Conservation (phyloP, 2,888 invertebrate genomes). For the Drosophila flavopinicola region DNA sequence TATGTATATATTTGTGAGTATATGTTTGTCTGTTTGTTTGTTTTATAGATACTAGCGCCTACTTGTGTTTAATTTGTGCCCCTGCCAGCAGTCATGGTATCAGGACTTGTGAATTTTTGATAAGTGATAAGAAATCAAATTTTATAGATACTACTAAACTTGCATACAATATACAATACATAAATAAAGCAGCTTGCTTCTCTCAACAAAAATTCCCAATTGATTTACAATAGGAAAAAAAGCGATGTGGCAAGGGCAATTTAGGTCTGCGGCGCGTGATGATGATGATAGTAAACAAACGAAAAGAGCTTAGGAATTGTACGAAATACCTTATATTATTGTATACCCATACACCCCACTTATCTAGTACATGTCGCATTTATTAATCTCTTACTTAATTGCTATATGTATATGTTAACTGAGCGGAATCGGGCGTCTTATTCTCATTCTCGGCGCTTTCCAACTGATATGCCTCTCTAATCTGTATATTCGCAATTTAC, state of each 20-base stretch:
- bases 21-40: conserved; percentile 2
- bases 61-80: conserved; percentile 10
- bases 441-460: conserved; percentile 23
- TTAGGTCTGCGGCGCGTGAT: too few species aligned
- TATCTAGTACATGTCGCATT: neutral
- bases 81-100: conserved; percentile 24
- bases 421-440: conserved; percentile 1
- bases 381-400: conserved; percentile 6
- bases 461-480: conserved; percentile 46
- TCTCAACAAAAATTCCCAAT: too few species aligned
- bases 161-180: neutral
- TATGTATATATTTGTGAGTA: conserved; percentile 5
- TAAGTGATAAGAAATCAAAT: conserved; percentile 34
- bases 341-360: neutral
- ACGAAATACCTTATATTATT: neutral
- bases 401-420: neutral
- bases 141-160: conserved; percentile 17
- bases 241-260: neutral
- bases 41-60: conserved; percentile 6
- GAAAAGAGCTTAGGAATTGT: too few species aligned
- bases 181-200: conserved; percentile 6
- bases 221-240: neutral
- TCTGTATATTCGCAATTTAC: conserved; percentile 35
- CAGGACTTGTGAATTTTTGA: conserved; percentile 18
- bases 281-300: too few species aligned